Conservation (phyloP, 2,113 vertebrate genomes). For the Physeter macrocephalus region DNA sequence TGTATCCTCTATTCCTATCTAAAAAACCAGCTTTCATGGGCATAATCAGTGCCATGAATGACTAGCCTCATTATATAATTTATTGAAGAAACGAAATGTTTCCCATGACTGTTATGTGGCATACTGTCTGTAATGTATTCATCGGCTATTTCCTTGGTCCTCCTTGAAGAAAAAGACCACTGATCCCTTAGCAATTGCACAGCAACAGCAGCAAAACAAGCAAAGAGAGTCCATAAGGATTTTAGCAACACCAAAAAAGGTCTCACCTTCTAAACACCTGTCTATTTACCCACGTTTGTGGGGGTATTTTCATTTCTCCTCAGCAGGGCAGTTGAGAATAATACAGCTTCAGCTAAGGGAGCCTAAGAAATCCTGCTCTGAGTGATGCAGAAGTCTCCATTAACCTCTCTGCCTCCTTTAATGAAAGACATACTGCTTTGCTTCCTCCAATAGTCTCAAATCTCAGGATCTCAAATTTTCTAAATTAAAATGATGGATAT, state of each 20-base stretch:
- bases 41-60: neutral
- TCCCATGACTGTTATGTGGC: neutral
- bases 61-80: conserved; percentile 37
- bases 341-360: neutral
- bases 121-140: neutral
- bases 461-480: conserved; percentile 68
- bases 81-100: conserved; percentile 32
- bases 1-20: conserved; percentile 48
- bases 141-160: conserved; percentile 9
- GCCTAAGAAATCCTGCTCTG: conserved; percentile 42
- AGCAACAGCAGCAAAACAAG: neutral
- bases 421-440: conserved; percentile 70
- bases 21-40: conserved; percentile 34
- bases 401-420: conserved; percentile 69
- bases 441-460: conserved; percentile 68
- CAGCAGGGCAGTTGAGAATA: conserved; percentile 30
- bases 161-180: neutral
- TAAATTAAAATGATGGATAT: conserved; percentile 64
- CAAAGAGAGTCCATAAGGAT: neutral
- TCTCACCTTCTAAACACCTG: neutral
- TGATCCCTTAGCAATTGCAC: neutral
- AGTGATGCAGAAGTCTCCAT: conserved; percentile 59
- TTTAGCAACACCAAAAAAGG: neutral
- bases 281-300: neutral
- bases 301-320: neutral